Evolutionary conservation across 2,113 vertebrate species (phyloP).

Genomic region (Corvus moneduloides): DNA sequence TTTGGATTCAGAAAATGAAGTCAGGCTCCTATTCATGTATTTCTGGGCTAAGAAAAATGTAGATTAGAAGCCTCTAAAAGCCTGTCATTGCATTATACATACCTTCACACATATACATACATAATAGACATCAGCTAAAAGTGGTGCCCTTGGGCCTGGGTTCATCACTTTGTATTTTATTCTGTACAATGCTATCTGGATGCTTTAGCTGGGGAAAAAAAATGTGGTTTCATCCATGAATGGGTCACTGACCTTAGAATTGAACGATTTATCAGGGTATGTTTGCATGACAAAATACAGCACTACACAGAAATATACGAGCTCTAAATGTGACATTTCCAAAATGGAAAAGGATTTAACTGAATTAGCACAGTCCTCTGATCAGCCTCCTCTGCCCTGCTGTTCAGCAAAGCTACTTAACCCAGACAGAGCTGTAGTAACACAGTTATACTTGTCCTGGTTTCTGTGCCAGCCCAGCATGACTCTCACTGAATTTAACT

Average conservation of each 20-base stretch:
- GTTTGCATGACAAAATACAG: slow-evolving; percentile 53
- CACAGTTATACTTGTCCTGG: slow-evolving; percentile 30
- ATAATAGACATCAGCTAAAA: slow-evolving; percentile 7
- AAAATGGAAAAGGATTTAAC: slow-evolving; percentile 63
- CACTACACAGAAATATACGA: not conserved
- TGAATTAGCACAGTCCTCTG: slow-evolving; percentile 63
- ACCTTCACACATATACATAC: not conserved
- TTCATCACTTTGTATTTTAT: slow-evolving; percentile 8
- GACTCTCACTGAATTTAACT: slow-evolving; percentile 18
- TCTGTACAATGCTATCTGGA: not conserved
- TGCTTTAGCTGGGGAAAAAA: not conserved
- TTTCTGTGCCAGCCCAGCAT: slow-evolving; percentile 36
- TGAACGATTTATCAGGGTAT: slow-evolving; percentile 38
- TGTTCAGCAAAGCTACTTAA: slow-evolving; percentile 62
- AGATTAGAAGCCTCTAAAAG: slow-evolving; percentile 23
- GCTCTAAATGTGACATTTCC: slow-evolving; percentile 48
- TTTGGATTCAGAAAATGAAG: slow-evolving; percentile 19
- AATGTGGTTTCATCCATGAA: not conserved
- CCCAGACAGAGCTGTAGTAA: slow-evolving; percentile 46
- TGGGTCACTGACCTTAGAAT: slow-evolving; percentile 27
- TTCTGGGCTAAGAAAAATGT: slow-evolving; percentile 7
- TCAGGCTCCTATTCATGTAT: not conserved
- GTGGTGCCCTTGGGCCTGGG: not conserved
- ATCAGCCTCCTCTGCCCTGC: slow-evolving; percentile 57
- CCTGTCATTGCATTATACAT: not conserved